phyloP scores from a whole-genome alignment of 1,140 invertebrate species.

The Aricia agestis region DNA sequence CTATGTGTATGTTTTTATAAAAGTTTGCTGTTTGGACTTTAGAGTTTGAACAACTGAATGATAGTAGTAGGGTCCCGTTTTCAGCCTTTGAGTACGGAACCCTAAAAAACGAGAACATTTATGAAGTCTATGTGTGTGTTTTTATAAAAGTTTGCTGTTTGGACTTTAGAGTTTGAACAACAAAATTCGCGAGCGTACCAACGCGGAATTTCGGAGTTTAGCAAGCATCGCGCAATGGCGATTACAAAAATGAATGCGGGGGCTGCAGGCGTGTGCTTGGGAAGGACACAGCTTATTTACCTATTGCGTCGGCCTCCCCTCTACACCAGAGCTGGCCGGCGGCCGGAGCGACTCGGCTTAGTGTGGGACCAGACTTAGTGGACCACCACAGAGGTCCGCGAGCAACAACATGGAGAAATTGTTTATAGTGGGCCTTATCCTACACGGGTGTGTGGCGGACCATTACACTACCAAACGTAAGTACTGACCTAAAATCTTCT shows the following conservation, averaged over 20 bases:
- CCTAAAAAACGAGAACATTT: too few species aligned
- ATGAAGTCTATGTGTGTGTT: too few species aligned
- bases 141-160: not conserved
- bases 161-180: constrained; percentile 11
- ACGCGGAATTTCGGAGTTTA: constrained; percentile 28
- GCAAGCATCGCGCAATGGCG: constrained; percentile 1
- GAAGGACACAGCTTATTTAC: constrained; percentile 57
- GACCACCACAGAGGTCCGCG: constrained; percentile 41
- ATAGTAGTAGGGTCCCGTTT: too few species aligned
- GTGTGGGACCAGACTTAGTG: constrained; percentile 33
- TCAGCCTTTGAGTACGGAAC: too few species aligned
- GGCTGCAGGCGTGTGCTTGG: constrained; percentile 20
- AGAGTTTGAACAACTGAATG: constrained; percentile 4
- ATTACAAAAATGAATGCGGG: constrained; percentile 15
- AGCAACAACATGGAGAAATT: constrained; percentile 46
- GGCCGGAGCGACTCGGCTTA: constrained; percentile 38
- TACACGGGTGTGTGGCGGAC: constrained; percentile 48
- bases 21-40: not conserved
- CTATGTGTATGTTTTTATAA: too few species aligned
- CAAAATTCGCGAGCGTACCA: too few species aligned
- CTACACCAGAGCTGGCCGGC: constrained; percentile 38
- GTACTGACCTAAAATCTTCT: constrained; percentile 30
- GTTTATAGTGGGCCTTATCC: constrained; percentile 54
- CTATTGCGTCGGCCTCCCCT: constrained; percentile 61
- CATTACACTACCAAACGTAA: constrained; percentile 67